phyloP scores from a whole-genome alignment of 2,113 vertebrate species.

The Microcebus griseorufus region DNA sequence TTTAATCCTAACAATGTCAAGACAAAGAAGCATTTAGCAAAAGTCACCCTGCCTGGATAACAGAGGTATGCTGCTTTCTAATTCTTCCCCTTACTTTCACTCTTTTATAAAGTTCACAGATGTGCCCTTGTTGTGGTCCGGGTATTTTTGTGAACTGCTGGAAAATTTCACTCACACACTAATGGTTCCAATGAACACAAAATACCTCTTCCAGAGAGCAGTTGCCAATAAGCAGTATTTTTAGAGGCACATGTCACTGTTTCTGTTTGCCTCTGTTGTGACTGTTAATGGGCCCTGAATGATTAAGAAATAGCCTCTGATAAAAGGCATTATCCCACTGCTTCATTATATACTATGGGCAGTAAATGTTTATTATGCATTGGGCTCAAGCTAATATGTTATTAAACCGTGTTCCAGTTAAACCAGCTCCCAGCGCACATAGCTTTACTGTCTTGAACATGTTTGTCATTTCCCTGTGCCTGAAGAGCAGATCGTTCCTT shows the following conservation, averaged over 20 bases:
- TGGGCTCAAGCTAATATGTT: conserved; percentile 56
- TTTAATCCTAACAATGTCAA: not conserved
- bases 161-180: conserved; percentile 86
- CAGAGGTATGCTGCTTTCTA: not conserved
- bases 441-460: conserved; percentile 64
- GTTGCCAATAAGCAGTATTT: conserved; percentile 86
- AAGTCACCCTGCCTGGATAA: not conserved
- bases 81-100: conserved; percentile 28
- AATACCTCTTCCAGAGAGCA: conserved; percentile 77
- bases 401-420: conserved; percentile 53
- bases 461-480: conserved; percentile 70
- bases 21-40: not conserved
- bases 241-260: conserved; percentile 82
- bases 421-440: conserved; percentile 1
- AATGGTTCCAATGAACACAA: conserved; percentile 84
- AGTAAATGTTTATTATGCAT: conserved; percentile 73
- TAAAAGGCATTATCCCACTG: conserved; percentile 67
- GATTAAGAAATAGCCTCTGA: conserved; percentile 77
- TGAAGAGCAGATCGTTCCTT: conserved; percentile 35
- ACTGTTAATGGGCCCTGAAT: conserved; percentile 80
- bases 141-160: conserved; percentile 82
- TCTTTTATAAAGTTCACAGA: conserved; percentile 58
- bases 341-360: conserved; percentile 46
- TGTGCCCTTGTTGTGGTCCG: conserved; percentile 70
- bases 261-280: conserved; percentile 81